phyloP scores from a whole-genome alignment of 2,113 vertebrate genomes.

The Callospermophilus lateralis region DNA sequence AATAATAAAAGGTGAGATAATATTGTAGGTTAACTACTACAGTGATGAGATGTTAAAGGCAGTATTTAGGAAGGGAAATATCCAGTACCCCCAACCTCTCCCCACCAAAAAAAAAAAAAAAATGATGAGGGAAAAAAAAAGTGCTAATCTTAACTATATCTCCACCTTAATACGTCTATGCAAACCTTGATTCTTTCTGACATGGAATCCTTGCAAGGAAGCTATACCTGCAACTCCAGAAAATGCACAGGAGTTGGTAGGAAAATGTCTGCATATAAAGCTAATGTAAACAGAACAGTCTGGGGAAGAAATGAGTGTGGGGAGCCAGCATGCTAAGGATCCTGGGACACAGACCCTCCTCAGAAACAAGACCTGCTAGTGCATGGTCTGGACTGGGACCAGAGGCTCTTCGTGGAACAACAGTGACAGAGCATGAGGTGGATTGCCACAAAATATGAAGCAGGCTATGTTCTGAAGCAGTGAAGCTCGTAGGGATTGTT shows the following conservation, averaged over 20 bases:
- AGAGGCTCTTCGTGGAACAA: not conserved
- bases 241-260: not conserved
- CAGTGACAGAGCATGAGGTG: too few relatives aligned
- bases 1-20: constrained; percentile 5
- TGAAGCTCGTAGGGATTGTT: not conserved
- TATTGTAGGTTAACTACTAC: not conserved
- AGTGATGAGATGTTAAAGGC: not conserved
- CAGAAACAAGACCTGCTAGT: not conserved
- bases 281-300: not conserved
- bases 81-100: too few relatives aligned
- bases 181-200: too few relatives aligned
- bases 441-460: not conserved
- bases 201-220: too few relatives aligned
- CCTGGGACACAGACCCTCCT: not conserved
- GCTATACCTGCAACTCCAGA: not conserved
- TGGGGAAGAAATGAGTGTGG: not conserved
- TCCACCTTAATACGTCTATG: too few relatives aligned
- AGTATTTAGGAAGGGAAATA: not conserved
- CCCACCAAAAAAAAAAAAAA: too few relatives aligned
- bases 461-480: not conserved
- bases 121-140: too few relatives aligned
- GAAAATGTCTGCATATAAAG: not conserved
- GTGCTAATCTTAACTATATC: too few relatives aligned
- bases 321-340: not conserved
- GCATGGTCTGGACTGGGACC: not conserved